Base-by-base conservation (phyloP, 2,888 invertebrate genomes). In the Phalera bucephala region DNA sequence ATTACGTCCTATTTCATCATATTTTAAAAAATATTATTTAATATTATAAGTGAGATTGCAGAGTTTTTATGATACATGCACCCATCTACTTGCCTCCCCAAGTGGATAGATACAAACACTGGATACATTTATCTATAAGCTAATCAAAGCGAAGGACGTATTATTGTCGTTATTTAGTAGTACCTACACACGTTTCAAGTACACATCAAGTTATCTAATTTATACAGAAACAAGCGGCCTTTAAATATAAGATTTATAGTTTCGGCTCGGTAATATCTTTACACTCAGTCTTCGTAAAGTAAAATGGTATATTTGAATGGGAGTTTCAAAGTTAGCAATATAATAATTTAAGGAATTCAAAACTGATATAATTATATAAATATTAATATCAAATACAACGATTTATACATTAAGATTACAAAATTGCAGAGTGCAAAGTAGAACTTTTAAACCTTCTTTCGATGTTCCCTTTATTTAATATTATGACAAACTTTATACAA, bases 81-180 rank as follows among this genome's bases (percentile, higher is more conserved):
- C n/a, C n/a, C 17, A 56, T 56, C 47, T 57, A 54, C 57, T 61
- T 58, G 59, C 64, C 63, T 60, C 65, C 52, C 49, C 40, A 38
- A 57, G 37, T 3, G 40, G 54, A 59, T 39, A 68, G 47, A 45
- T 51, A 55, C 45, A 62, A 49, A 67, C 40, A 64, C 45, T 46
- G 54, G 62, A 68, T 65, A 66, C 53, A 53, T 54, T 41, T 47
- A 48, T 61, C 71, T 81, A 81, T 70, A 31, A 73, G 59, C 80
- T 86, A 86, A 65, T 87, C 88, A 88, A 87, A 88, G 88, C 88
- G 79, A 84, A 84, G 86, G 88, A 87, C 85, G 82, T 77, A 69
- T 88, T 88, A 88, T 88, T 88, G 88, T 88, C 88, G 71, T 77
- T 67, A 74, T 74, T 77, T 70, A 57, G 53, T 50, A 74, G 61